These are phyloP conservation scores for Drosophila borborema DNA, from an alignment of 2,888 invertebrate species.

Conservation along the genomic window DNA sequence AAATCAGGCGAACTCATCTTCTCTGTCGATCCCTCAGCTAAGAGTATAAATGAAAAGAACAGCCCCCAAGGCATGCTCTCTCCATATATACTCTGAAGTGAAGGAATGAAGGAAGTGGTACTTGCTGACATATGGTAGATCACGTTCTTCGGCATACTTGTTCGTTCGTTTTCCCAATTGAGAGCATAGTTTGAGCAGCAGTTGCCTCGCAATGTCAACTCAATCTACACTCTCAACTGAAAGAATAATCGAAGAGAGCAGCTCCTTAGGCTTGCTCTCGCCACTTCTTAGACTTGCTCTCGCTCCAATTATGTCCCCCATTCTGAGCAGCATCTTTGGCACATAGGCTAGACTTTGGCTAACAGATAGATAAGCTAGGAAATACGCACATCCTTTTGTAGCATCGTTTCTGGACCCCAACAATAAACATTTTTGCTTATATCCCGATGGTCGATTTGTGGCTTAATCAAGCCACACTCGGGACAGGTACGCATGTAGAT, in stretches of 20 bases:
- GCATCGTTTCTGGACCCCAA: slow-evolving; percentile 23
- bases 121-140: neutral
- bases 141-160: neutral
- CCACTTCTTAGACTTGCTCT: too few species aligned
- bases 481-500: neutral
- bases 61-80: neutral
- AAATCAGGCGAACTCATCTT: neutral
- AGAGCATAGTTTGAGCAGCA: neutral
- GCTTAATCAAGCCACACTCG: neutral
- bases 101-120: neutral
- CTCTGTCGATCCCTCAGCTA: neutral
- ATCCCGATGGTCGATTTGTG: neutral
- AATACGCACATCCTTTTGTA: neutral
- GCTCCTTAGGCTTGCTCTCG: too few species aligned
- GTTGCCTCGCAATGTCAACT: neutral
- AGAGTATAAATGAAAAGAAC: neutral
- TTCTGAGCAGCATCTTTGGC: too few species aligned
- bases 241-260: neutral
- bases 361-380: neutral
- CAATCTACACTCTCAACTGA: neutral
- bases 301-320: too few species aligned
- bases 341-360: too few species aligned
- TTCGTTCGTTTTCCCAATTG: neutral
- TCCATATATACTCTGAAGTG: neutral
- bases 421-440: slow-evolving; percentile 35